A percentile compares a stretch with the other conserved stretches of the same genome.
Conservation (phyloP, 2,888 invertebrate genomes). For the Phasia obesa region DNA sequence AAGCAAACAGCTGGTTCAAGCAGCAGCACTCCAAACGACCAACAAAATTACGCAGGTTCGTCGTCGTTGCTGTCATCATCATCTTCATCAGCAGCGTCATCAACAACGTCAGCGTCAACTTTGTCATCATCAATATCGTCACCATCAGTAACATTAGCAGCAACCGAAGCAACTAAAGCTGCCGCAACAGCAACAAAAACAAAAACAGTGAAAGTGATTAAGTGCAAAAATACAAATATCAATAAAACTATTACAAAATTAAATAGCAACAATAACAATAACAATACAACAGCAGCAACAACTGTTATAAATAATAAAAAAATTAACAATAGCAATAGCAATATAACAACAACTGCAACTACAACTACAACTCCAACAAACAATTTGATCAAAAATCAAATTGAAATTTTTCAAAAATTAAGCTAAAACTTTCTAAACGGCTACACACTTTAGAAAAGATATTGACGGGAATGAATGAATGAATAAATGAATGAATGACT, state of each 20-base stretch:
- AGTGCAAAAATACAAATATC: constrained; percentile 64
- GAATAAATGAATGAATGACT: background rate
- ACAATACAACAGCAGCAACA: constrained; percentile 73
- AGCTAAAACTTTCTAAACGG: constrained; percentile 67
- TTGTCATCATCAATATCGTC: constrained; percentile 3
- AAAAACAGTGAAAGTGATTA: constrained; percentile 70
- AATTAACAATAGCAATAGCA: constrained; percentile 61
- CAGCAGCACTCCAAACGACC: background rate
- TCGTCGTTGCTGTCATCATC: background rate
- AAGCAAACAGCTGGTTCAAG: constrained; percentile 7
- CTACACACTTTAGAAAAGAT: background rate
- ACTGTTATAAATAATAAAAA: constrained; percentile 54
- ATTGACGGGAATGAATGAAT: background rate
- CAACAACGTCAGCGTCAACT: constrained; percentile 18
- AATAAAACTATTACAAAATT: constrained; percentile 66
- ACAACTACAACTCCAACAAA: constrained; percentile 72
- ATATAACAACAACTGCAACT: constrained; percentile 69
- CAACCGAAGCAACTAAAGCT: constrained; percentile 35
- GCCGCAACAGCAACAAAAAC: constrained; percentile 24
- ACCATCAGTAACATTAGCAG: constrained; percentile 24
- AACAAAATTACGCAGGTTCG: constrained; percentile 5
- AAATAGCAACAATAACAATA: constrained; percentile 66
- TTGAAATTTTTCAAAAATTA: constrained; percentile 65
- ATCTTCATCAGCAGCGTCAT: background rate
- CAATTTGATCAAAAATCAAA: constrained; percentile 71